Evolutionary conservation across 2,113 vertebrate species (phyloP), one percentile per base, ranked within the genome.

Genomic region (Heloderma charlesbogerti): DNA sequence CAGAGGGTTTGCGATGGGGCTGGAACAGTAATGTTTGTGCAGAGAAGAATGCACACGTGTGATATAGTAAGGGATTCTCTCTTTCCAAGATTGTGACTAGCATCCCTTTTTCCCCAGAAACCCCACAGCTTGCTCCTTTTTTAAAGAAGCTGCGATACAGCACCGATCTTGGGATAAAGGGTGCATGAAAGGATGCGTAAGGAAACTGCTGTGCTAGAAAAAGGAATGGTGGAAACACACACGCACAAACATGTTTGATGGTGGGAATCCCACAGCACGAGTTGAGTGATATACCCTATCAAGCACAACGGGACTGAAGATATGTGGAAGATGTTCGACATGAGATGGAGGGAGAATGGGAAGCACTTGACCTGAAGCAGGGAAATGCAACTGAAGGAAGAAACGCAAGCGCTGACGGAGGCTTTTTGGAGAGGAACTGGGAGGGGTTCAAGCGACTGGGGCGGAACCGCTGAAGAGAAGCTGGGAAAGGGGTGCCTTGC

Each of bases 401-500:
- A 43, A 43, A 45, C 27, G 29, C 69, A 72, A n/a, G 25, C n/a
- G 37, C 37, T 77, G 4, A 43, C 0, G 74, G 37, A 77, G 37
- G 6, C 1, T 43, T 77, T 48, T 43, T 9, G 77, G 43, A 45
- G 77, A 22, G 25, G 27, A 72, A 72, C 71, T 72, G 34, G 31
- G 34, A 34, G 71, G 71, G 51, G 51, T 54, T 12, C 51, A 54
- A 12, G 34, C 9, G 34, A 43, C 74, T 43, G 40, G 40, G 37
- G 6, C 40, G 40, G 40, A 77, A 43, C 18, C 15, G 48, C 48
- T 7, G 20, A 4, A 57, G 25, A 6, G 25, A 45, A 34, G 8
- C 3, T 18, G 18, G 40, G 18, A 12, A 37, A 15, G 8, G 0
- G 0, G 4, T 0, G 45, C 8, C 2, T 9, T 25, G 43, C n/a